Percentiles rank a stretch among this genome's conserved stretches.
Evolutionary conservation across 2,113 vertebrate species (phyloP).

Genomic region (Centropus unirufus): DNA sequence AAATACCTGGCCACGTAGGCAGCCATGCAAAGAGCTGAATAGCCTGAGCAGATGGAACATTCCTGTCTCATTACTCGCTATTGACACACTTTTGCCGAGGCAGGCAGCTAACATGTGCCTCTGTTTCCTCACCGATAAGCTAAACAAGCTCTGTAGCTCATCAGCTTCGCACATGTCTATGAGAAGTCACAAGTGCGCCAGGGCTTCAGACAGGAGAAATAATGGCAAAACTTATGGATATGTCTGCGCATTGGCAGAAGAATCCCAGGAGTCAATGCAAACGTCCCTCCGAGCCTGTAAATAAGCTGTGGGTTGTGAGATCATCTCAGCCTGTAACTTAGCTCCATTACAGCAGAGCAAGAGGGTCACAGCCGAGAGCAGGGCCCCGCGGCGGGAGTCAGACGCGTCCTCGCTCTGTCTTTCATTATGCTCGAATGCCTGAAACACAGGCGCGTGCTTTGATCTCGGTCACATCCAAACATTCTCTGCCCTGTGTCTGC

Average conservation of each 20-base stretch:
- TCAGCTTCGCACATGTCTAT: background rate
- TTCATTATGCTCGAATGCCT: background rate
- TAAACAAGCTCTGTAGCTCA: background rate
- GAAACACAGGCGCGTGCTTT: background rate
- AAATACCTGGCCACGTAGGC: background rate
- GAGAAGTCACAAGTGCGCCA: background rate
- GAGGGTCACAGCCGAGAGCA: background rate
- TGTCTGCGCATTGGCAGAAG: background rate
- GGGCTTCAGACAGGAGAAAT: background rate
- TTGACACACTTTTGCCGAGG: background rate
- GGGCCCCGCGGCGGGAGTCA: background rate
- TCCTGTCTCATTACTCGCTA: background rate
- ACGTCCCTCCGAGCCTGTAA: background rate
- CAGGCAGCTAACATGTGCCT: background rate
- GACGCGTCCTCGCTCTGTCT: rapidly evolving
- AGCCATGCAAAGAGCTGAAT: background rate
- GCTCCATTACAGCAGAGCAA: background rate
- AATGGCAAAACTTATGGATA: background rate
- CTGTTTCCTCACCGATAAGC: background rate
- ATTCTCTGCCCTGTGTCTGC: rapidly evolving
- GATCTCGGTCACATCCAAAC: rapidly evolving
- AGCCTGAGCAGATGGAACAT: background rate
- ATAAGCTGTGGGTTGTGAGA: background rate
- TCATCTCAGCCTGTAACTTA: background rate
- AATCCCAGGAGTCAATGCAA: background rate